These are phyloP conservation scores for Elachura formosa DNA, from an alignment of 2,113 vertebrate species.

Conservation along the genomic window DNA sequence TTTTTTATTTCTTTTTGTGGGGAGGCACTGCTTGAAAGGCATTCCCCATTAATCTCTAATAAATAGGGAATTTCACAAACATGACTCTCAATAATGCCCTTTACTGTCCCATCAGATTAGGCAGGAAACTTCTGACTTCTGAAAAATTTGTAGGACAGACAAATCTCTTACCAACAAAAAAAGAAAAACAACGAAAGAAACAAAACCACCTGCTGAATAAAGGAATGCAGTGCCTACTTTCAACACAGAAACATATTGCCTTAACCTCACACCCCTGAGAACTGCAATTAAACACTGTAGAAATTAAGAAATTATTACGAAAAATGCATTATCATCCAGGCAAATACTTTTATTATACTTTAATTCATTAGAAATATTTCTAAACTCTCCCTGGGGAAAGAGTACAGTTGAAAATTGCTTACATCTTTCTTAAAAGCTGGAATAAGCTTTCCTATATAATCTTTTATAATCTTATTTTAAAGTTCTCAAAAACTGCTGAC, in stretches of 20 bases:
- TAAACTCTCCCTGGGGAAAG: constrained; percentile 48
- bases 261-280: constrained; percentile 9
- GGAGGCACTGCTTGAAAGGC: background rate
- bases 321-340: constrained; percentile 47
- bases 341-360: constrained; percentile 70
- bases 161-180: background rate
- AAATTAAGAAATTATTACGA: constrained; percentile 74
- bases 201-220: background rate
- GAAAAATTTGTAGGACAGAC: background rate
- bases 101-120: rapidly evolving
- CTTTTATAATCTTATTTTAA: constrained; percentile 67
- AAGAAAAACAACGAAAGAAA: no score
- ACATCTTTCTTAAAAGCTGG: constrained; percentile 73
- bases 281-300: constrained; percentile 55
- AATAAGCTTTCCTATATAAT: constrained; percentile 71
- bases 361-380: constrained; percentile 71
- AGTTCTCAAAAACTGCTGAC: constrained; percentile 58
- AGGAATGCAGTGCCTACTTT: background rate
- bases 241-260: background rate
- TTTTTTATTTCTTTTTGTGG: background rate
- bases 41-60: background rate
- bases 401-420: constrained; percentile 71
- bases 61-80: background rate
- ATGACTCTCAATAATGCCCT: background rate
- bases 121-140: background rate